Evolutionary conservation across 1,140 invertebrate genomes (phyloP).

Genomic region (Nasonia longicornis): DNA sequence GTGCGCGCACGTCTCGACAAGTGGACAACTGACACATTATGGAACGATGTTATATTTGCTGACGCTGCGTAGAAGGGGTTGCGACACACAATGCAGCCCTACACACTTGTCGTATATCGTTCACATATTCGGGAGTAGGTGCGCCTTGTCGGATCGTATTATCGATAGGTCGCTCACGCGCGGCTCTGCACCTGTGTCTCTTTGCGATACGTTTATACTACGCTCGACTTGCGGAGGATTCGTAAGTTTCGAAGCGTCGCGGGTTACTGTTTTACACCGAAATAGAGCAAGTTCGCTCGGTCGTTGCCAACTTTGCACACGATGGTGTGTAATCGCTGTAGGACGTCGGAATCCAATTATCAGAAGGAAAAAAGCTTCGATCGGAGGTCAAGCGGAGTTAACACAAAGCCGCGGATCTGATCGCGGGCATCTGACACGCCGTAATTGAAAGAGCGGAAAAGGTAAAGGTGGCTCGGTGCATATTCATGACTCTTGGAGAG

Average conservation of each 20-base stretch:
- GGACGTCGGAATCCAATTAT: too few species aligned
- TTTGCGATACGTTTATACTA: not conserved
- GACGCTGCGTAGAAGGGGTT: not conserved
- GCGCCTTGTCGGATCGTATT: conserved; percentile 3
- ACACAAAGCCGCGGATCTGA: not conserved
- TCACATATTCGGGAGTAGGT: not conserved
- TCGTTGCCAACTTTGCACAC: too few species aligned
- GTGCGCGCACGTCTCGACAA: conserved; percentile 27
- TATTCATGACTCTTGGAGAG: not conserved
- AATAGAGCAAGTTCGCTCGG: too few species aligned
- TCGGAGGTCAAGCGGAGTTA: not conserved
- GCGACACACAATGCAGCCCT: not conserved
- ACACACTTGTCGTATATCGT: not conserved
- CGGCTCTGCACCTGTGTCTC: conserved; percentile 15
- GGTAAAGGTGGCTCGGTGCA: not conserved
- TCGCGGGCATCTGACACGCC: too few species aligned
- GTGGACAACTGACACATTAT: conserved; percentile 33
- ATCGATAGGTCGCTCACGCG: not conserved
- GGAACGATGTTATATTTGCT: not conserved
- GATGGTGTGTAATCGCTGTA: too few species aligned
- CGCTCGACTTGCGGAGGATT: not conserved
- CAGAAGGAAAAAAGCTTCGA: too few species aligned
- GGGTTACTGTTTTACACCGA: too few species aligned
- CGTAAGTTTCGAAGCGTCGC: not conserved
- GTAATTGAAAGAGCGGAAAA: not conserved